Base-by-base conservation (phyloP, 2,888 invertebrate species). In the Drosophila sordidapex region DNA sequence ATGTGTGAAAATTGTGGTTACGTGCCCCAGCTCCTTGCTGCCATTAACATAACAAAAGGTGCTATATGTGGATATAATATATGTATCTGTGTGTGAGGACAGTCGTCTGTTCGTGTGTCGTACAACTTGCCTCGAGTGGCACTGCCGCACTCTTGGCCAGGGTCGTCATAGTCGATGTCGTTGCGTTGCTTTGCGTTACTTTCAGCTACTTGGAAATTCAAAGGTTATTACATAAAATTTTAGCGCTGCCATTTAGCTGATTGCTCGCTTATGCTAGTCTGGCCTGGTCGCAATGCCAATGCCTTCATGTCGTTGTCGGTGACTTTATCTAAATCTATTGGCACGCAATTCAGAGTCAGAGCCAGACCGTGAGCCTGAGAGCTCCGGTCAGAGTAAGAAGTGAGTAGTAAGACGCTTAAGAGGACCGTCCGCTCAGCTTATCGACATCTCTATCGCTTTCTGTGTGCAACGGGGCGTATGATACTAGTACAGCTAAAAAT, bases 171-270 rank as follows among this genome's bases (percentile, higher is more conserved):
- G 1, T 38, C 36, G n/a, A 13, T 70, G 53, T 58, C 67, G 56
- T 63, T 29, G 70, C 67, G 40, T 43, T 21, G 43, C 43, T 21
- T 21, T 46, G 46, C 46, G 46, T 8, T 25, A 25, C 46, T 25
- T 46, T 75, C 58, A 76, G 78, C 81, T 79, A 85, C 89, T 87
- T 87, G 78, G 66, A 83, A 82, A 87, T 87, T 90, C 90, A 88
- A 86, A 88, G 86, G 90, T 80, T 87, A 87, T 87, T 90, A 88
- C 86, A 87, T 87, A 86, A 90, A 90, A 90, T 86, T 90, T 90
- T 74, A 90, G 90, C 87, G 71, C 69, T 82, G 87, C 83, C 90
- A 90, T 90, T 90, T 83, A 77, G 89, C 76, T 87, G 87, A 87
- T 90, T 87, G 87, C 74, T 79, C 81, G 76, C 81, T 89, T 79